Evolutionary conservation across 2,888 invertebrate genomes (phyloP).

Genomic region (Drosophila merina): DNA sequence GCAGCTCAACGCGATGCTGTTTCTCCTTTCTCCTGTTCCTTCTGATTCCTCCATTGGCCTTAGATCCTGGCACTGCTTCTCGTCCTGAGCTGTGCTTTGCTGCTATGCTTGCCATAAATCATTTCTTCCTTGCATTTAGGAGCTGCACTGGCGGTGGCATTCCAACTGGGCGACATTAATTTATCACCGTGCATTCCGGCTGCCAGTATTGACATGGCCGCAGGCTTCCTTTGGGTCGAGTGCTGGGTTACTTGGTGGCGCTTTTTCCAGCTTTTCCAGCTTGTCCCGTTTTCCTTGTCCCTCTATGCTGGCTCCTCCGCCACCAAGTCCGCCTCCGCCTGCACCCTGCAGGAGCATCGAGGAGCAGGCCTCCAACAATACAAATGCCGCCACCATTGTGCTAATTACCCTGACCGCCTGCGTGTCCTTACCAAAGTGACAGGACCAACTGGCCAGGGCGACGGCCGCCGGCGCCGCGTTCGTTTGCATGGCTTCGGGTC

Average conservation of each 20-base stretch:
- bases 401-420: slow-evolving; percentile 80
- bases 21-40: slow-evolving; percentile 1
- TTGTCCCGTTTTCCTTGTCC: not conserved
- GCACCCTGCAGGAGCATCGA: slow-evolving; percentile 54
- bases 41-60: not conserved
- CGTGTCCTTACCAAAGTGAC: slow-evolving; percentile 71
- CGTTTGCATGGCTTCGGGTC: slow-evolving; percentile 92
- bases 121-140: slow-evolving; percentile 61
- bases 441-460: slow-evolving; percentile 70
- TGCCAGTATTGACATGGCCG: slow-evolving; percentile 69
- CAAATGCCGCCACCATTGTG: slow-evolving; percentile 78
- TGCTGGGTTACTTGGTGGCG: slow-evolving; percentile 1
- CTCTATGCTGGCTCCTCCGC: slow-evolving; percentile 2
- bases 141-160: slow-evolving; percentile 70
- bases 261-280: not conserved
- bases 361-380: slow-evolving; percentile 76
- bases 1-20: slow-evolving; percentile 16
- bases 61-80: slow-evolving; percentile 12
- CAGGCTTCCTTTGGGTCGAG: slow-evolving; percentile 20
- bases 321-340: slow-evolving; percentile 22
- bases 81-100: slow-evolving; percentile 9
- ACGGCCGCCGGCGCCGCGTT: slow-evolving; percentile 86
- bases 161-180: slow-evolving; percentile 67
- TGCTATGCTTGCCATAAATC: slow-evolving; percentile 38
- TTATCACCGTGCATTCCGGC: slow-evolving; percentile 72